phyloP scores from a whole-genome alignment of 2,113 vertebrate species.

The Helogale parvula region DNA sequence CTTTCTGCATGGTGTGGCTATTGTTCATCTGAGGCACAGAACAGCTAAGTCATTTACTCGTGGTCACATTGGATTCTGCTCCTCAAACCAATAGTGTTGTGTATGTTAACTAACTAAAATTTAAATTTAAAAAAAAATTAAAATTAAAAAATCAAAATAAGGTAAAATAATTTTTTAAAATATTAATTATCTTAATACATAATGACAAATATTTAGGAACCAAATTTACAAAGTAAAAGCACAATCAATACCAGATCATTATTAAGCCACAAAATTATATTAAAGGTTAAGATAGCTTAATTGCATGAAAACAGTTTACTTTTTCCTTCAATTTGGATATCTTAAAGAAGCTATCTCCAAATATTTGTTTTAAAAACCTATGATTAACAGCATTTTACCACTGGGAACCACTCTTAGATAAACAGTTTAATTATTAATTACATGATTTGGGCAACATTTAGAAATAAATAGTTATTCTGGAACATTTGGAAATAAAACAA shows the following conservation, averaged over 20 bases:
- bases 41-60: too few species aligned
- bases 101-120: too few species aligned
- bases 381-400: conserved; percentile 1
- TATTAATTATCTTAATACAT: background rate
- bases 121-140: too few species aligned
- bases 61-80: too few species aligned
- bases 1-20: too few species aligned
- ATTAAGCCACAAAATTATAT: background rate
- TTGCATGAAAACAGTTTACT: background rate
- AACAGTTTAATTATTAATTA: background rate
- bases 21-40: too few species aligned
- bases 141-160: too few species aligned
- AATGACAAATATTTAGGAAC: background rate
- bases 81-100: too few species aligned
- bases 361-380: background rate
- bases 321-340: background rate
- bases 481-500: conserved; percentile 10
- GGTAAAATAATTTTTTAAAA: background rate
- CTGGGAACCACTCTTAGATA: background rate
- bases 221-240: background rate
- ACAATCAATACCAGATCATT: background rate
- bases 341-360: background rate
- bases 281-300: background rate
- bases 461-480: conserved; percentile 14
- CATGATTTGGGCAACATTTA: background rate